Conservation (phyloP, 2,113 vertebrate genomes). For the Tyrannus savana region DNA sequence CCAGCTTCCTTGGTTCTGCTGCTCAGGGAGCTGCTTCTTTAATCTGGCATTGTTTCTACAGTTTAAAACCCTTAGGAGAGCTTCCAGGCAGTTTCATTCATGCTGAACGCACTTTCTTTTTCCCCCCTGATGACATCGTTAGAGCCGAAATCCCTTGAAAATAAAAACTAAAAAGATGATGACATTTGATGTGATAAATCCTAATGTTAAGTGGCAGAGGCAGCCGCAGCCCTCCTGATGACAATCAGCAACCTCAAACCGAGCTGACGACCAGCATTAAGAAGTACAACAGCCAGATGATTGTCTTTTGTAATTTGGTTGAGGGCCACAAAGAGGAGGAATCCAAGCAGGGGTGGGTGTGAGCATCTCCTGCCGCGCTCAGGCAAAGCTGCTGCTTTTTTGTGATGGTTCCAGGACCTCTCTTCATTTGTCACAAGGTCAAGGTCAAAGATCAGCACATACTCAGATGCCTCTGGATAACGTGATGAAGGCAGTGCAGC, state of each 20-base stretch:
- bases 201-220: conserved; percentile 54
- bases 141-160: conserved; percentile 22
- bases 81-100: conserved; percentile 27
- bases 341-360: neutral
- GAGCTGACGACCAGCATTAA: conserved; percentile 39
- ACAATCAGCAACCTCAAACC: conserved; percentile 31
- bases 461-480: neutral
- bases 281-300: conserved; percentile 41
- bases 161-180: conserved; percentile 35
- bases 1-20: neutral
- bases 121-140: neutral
- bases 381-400: neutral
- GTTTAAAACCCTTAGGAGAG: conserved; percentile 12
- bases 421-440: neutral
- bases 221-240: conserved; percentile 23
- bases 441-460: neutral
- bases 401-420: neutral
- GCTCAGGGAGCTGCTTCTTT: neutral
- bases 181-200: conserved; percentile 58
- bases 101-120: neutral
- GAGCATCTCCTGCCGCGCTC: neutral
- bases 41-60: conserved; percentile 32
- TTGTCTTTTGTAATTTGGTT: conserved; percentile 25
- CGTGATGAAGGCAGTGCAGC: neutral
- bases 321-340: neutral